Evolutionary conservation across 2,888 invertebrate genomes (phyloP).

Genomic region (Phengaris arion): DNA sequence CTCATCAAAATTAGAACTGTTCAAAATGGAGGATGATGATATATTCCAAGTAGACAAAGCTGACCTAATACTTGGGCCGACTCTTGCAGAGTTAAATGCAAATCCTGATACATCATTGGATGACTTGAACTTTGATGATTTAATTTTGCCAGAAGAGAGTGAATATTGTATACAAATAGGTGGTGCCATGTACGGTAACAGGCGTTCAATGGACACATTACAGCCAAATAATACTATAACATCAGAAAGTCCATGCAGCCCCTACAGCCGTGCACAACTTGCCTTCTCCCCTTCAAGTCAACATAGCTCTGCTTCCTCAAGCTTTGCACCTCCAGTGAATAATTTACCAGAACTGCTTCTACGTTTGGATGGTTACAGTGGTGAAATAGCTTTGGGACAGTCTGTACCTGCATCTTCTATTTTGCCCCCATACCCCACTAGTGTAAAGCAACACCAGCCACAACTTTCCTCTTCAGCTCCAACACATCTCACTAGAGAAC

Average conservation of each 20-base stretch:
- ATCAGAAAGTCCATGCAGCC: slow-evolving; percentile 74
- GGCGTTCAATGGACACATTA: slow-evolving; percentile 48
- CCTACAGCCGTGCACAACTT: slow-evolving; percentile 68
- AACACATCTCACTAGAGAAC: slow-evolving; percentile 89
- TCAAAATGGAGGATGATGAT: slow-evolving; percentile 92
- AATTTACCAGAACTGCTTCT: slow-evolving; percentile 83
- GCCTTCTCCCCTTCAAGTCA: slow-evolving; percentile 85
- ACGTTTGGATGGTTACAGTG: slow-evolving; percentile 81
- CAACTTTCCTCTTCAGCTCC: slow-evolving; percentile 93
- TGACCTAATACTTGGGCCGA: slow-evolving; percentile 90
- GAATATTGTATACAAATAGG: slow-evolving; percentile 77
- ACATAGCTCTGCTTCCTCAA: slow-evolving; percentile 78
- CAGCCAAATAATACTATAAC: slow-evolving; percentile 52
- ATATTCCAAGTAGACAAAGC: slow-evolving; percentile 93
- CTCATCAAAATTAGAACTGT: slow-evolving; percentile 78
- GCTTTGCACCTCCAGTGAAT: slow-evolving; percentile 68
- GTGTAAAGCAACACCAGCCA: slow-evolving; percentile 71
- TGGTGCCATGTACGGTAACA: slow-evolving; percentile 69
- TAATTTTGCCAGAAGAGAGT: slow-evolving; percentile 86
- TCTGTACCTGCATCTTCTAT: slow-evolving; percentile 82
- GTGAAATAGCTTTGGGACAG: slow-evolving; percentile 80
- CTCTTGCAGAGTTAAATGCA: slow-evolving; percentile 90
- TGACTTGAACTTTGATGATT: slow-evolving; percentile 92
- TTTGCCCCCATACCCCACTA: slow-evolving; percentile 66
- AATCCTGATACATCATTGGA: slow-evolving; percentile 90